Percentiles rank a stretch among this genome's conserved stretches.
phyloP scores from a whole-genome alignment of 2,113 vertebrate genomes.

The Marmota flaviventris region DNA sequence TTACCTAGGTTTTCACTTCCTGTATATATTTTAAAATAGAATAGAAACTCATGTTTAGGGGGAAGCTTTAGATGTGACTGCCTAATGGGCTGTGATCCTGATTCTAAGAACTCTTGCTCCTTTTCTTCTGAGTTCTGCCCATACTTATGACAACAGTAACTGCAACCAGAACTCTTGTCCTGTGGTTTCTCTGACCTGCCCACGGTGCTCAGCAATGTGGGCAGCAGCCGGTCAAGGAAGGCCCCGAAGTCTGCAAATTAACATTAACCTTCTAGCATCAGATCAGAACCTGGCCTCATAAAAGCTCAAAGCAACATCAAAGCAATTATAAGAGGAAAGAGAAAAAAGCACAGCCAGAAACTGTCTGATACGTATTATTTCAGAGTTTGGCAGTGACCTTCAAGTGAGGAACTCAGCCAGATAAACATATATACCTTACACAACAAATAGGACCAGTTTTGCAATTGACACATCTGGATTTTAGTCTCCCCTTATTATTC shows the following conservation, averaged over 20 bases:
- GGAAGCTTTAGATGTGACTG: neutral
- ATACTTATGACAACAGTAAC: neutral
- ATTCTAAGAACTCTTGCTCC: slow-evolving; percentile 8
- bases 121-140: slow-evolving; percentile 18
- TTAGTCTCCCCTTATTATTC: neutral
- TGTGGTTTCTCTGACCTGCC: slow-evolving; percentile 48
- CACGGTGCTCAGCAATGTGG: slow-evolving; percentile 9
- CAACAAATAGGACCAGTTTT: neutral
- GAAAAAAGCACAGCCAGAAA: neutral
- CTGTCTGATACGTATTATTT: slow-evolving; percentile 1
- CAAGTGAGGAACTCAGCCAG: slow-evolving; percentile 41
- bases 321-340: slow-evolving; percentile 49
- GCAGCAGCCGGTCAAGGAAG: slow-evolving; percentile 13
- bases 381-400: slow-evolving; percentile 44
- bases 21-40: neutral
- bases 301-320: slow-evolving; percentile 69
- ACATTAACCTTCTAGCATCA: neutral
- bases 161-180: neutral
- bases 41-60: neutral
- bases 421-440: neutral
- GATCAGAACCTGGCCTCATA: slow-evolving; percentile 24
- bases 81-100: neutral
- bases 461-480: slow-evolving; percentile 9
- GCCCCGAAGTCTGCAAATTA: slow-evolving; percentile 6
- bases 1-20: neutral